Evolutionary conservation across 2,888 invertebrate genomes (phyloP).

Genomic region (Diadromus collaris): DNA sequence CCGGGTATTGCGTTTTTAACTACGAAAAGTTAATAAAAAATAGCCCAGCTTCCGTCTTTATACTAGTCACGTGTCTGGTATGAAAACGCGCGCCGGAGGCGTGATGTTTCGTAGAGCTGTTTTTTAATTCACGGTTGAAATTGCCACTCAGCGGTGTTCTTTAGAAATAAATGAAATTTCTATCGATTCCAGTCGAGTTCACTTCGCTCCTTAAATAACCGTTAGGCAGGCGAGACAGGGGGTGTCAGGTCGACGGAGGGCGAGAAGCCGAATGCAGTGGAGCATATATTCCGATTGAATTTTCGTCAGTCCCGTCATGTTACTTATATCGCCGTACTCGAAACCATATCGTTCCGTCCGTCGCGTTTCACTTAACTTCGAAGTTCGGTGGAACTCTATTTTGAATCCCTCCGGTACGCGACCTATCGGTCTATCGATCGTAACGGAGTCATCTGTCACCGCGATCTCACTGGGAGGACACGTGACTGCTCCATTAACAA

Average conservation of each 20-base stretch:
- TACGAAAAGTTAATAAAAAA: no score
- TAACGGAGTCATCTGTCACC: not conserved
- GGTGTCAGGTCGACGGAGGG: not conserved
- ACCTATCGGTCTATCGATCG: conserved; percentile 26
- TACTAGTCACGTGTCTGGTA: not conserved
- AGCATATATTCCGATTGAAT: not conserved
- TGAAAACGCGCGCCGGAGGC: not conserved
- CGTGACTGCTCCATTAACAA: conserved; percentile 2
- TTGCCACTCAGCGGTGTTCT: conserved; percentile 1
- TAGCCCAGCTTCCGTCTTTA: not conserved
- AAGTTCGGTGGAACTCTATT: conserved; percentile 1
- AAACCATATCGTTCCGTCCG: not conserved
- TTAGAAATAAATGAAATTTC: not conserved
- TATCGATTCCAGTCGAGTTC: not conserved
- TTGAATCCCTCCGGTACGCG: conserved; percentile 15
- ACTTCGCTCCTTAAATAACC: not conserved
- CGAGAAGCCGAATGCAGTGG: not conserved
- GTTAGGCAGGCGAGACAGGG: not conserved
- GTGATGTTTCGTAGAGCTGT: not conserved
- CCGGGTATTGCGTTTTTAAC: conserved; percentile 14
- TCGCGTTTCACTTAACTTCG: not conserved
- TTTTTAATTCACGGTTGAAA: not conserved
- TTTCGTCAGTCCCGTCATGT: conserved; percentile 1
- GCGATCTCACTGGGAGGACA: not conserved
- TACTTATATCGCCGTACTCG: not conserved